Evolutionary conservation across 2,797 vertebrate genomes (phyloP).

Genomic region (Poecilia gillii): DNA sequence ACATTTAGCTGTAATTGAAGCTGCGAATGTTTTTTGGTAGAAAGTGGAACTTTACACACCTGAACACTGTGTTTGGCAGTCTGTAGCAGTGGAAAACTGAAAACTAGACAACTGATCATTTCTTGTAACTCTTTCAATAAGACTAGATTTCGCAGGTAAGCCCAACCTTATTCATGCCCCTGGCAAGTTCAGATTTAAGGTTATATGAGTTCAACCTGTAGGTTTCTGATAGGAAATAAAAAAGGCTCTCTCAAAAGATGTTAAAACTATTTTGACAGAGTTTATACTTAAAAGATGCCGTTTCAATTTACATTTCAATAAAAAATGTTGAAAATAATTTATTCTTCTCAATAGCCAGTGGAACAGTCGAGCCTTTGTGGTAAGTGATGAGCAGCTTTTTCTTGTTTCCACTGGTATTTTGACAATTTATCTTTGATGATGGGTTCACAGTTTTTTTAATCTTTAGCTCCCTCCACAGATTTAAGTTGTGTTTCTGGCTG

Average conservation of each 20-base stretch:
- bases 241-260: neutral
- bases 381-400: neutral
- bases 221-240: neutral
- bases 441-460: neutral
- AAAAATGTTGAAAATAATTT: neutral
- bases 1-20: neutral
- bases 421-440: neutral
- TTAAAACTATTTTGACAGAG: neutral
- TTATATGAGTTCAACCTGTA: neutral
- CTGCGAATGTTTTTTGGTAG: neutral
- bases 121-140: neutral
- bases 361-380: neutral
- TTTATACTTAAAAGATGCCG: neutral
- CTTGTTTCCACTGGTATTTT: neutral
- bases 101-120: neutral
- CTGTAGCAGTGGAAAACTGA: neutral
- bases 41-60: neutral
- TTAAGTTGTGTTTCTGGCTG: neutral
- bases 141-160: neutral
- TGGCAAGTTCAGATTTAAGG: neutral
- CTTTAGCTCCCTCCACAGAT: neutral
- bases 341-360: neutral
- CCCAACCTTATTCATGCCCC: neutral
- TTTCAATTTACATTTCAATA: neutral
- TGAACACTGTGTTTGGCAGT: neutral